A percentile compares a stretch with the other conserved stretches of the same genome.
Conservation (phyloP, 2,888 invertebrate species). For the Pogonocherus hispidulus region DNA sequence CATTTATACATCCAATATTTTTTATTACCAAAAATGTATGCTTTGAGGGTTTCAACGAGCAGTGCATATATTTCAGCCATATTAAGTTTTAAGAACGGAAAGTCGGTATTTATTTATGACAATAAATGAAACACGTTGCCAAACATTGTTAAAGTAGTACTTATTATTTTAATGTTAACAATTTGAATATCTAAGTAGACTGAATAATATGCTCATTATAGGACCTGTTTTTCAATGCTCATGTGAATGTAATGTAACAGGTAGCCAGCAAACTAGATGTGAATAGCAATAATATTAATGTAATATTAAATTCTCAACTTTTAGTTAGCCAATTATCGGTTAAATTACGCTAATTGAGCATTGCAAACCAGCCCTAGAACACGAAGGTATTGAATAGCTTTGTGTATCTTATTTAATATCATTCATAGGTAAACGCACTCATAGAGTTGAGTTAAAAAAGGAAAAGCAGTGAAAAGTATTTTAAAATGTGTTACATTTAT, state of each 20-base stretch:
- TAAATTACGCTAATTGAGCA: too few species aligned
- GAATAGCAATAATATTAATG: too few species aligned
- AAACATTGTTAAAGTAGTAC: slow-evolving; percentile 26
- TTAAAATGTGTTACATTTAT: too few species aligned
- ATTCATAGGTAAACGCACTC: too few species aligned
- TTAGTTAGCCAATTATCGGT: too few species aligned
- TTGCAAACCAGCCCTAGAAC: too few species aligned
- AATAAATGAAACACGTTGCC: slow-evolving; percentile 23
- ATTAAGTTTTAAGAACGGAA: neutral
- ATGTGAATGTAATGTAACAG: too few species aligned
- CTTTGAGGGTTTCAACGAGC: neutral
- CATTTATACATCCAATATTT: neutral
- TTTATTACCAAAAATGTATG: neutral
- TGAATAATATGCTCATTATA: too few species aligned
- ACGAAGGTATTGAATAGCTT: slow-evolving; percentile 7
- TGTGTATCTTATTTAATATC: neutral
- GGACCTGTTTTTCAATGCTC: too few species aligned
- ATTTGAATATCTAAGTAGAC: slow-evolving; percentile 28
- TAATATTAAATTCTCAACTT: too few species aligned
- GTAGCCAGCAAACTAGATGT: too few species aligned
- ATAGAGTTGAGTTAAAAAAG: neutral
- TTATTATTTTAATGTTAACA: slow-evolving; percentile 23
- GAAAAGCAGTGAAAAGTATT: neutral
- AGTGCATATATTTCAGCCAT: neutral
- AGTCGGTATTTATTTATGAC: slow-evolving; percentile 11